Evolutionary conservation across 2,113 vertebrate species (phyloP).

Genomic region (Reinhardtius hippoglossoides): DNA sequence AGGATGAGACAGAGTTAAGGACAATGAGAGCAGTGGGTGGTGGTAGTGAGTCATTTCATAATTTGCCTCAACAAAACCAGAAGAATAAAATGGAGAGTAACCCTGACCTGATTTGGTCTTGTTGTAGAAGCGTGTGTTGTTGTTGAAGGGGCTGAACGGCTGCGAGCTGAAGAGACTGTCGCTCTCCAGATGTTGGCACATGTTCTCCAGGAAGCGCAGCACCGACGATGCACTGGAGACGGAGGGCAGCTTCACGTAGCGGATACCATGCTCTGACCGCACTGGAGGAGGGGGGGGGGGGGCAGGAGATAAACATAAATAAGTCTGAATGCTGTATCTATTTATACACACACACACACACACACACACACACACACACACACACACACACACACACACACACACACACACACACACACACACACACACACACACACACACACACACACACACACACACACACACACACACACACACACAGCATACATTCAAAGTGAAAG

Average conservation of each 20-base stretch:
- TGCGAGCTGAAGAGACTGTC: slow-evolving; percentile 96
- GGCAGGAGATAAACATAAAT: slow-evolving; percentile 34
- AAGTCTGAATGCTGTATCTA: slow-evolving; percentile 13
- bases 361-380: background rate
- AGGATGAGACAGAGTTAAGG: background rate
- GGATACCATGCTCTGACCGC: slow-evolving; percentile 90
- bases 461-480: slow-evolving; percentile 20
- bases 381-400: slow-evolving; percentile 20
- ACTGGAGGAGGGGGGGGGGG: slow-evolving; percentile 77
- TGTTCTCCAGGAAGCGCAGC: slow-evolving; percentile 93
- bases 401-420: too few relatives aligned
- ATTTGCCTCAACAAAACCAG: too few relatives aligned
- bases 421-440: too few relatives aligned
- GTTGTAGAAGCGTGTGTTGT: slow-evolving; percentile 73
- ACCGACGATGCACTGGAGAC: slow-evolving; percentile 95
- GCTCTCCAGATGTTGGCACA: slow-evolving; percentile 93
- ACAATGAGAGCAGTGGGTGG: background rate
- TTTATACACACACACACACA: too few relatives aligned
- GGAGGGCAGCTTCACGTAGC: slow-evolving; percentile 91
- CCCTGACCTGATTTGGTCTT: slow-evolving; percentile 75
- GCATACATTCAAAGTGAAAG: slow-evolving; percentile 46
- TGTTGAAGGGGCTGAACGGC: slow-evolving; percentile 88
- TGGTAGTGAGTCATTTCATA: too few relatives aligned
- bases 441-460: background rate
- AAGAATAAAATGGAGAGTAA: background rate